Percentiles rank a stretch among this genome's conserved stretches.
Conservation (phyloP, 2,113 vertebrate genomes). For the Hemibagrus wyckioides region DNA sequence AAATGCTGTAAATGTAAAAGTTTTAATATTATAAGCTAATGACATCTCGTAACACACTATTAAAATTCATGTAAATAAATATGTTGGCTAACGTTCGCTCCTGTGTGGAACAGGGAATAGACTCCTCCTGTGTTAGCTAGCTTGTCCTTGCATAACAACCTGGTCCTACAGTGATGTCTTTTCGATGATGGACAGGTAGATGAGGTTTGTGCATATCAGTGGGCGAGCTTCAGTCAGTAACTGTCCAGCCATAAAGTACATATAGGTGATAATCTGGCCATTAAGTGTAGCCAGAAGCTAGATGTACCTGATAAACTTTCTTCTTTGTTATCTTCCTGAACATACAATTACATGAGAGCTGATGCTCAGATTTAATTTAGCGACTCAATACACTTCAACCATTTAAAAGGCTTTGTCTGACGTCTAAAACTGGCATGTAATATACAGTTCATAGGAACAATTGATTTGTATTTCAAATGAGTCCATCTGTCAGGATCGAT, state of each 20-base stretch:
- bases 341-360: background rate
- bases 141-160: background rate
- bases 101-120: background rate
- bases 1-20: too few relatives aligned
- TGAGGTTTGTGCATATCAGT: background rate
- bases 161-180: background rate
- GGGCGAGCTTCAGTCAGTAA: background rate
- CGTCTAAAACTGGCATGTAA: background rate
- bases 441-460: background rate
- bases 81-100: background rate
- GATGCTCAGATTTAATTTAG: background rate
- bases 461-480: background rate
- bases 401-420: background rate
- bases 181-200: background rate
- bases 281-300: background rate
- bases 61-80: background rate
- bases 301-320: background rate
- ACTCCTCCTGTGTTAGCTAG: background rate
- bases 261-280: background rate
- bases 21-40: background rate
- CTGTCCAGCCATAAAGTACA: background rate
- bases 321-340: background rate
- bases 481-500: background rate
- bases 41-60: background rate
- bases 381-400: background rate